phyloP scores from a whole-genome alignment of 2,797 vertebrate species.

The Sebastes ruberrimus region DNA sequence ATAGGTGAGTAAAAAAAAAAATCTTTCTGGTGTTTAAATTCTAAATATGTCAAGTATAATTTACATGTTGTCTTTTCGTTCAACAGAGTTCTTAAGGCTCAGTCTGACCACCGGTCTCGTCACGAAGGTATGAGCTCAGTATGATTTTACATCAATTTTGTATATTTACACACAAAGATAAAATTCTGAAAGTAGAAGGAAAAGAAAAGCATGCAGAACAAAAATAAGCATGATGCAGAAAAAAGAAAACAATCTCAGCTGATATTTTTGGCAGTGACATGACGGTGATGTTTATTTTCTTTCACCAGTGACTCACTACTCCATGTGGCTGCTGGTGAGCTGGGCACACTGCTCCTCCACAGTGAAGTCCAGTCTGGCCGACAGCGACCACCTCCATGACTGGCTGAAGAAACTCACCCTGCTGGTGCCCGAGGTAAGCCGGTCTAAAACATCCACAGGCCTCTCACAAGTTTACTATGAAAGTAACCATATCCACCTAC shows the following conservation, averaged over 20 bases:
- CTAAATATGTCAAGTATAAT: background rate
- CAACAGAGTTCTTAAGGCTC: slow-evolving; percentile 93
- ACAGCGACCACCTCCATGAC: slow-evolving; percentile 96
- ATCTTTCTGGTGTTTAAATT: background rate
- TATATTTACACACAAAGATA: background rate
- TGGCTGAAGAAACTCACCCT: slow-evolving; percentile 98
- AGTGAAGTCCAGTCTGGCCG: slow-evolving; percentile 97
- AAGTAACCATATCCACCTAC: background rate
- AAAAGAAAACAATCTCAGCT: rapidly evolving
- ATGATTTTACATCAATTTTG: background rate
- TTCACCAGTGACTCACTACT: slow-evolving; percentile 93
- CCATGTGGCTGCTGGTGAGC: slow-evolving; percentile 98
- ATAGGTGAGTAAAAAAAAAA: slow-evolving; percentile 82
- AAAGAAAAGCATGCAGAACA: background rate
- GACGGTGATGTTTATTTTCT: background rate
- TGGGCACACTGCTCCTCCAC: slow-evolving; percentile 97
- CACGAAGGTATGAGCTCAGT: slow-evolving; percentile 90
- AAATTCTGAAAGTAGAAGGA: background rate
- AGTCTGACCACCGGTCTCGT: slow-evolving; percentile 95
- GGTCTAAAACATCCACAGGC: background rate
- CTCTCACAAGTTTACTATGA: background rate
- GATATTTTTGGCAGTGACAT: background rate
- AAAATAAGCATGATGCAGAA: rapidly evolving
- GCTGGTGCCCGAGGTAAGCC: slow-evolving; percentile 94
- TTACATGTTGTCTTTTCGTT: background rate